A percentile compares a stretch with the other conserved stretches of the same genome.
phyloP scores from a whole-genome alignment of 2,888 invertebrate genomes.

The Drosophila longiperda region DNA sequence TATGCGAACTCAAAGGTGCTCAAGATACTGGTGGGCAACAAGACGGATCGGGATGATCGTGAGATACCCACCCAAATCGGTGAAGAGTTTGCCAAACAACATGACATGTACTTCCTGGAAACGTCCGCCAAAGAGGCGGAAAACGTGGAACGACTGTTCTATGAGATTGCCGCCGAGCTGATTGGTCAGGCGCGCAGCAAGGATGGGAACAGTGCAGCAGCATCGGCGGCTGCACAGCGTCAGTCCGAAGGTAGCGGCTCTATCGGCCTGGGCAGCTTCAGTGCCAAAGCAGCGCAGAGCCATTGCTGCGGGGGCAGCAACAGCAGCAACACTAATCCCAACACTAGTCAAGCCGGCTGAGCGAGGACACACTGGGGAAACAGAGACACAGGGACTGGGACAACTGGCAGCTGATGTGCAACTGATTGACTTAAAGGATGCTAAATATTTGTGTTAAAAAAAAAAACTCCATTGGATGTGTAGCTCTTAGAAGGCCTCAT shows the following conservation, averaged over 20 bases:
- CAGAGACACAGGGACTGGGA: not conserved
- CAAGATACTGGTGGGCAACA: constrained; percentile 90
- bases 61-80: constrained; percentile 96
- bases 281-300: constrained; percentile 78
- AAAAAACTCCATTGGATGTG: constrained; percentile 68
- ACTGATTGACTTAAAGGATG: constrained; percentile 74
- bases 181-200: constrained; percentile 96
- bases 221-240: constrained; percentile 68
- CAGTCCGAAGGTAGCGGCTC: constrained; percentile 67
- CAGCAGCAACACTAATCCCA: constrained; percentile 27
- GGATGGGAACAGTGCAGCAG: constrained; percentile 83
- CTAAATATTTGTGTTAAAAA: constrained; percentile 74
- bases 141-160: constrained; percentile 97
- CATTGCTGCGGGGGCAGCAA: constrained; percentile 72
- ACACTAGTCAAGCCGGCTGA: constrained; percentile 73
- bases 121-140: constrained; percentile 99
- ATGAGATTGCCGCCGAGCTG: constrained; percentile 97
- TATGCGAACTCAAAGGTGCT: constrained; percentile 96
- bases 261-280: constrained; percentile 73
- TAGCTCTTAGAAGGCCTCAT: constrained; percentile 51
- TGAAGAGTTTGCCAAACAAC: constrained; percentile 97
- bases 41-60: constrained; percentile 97
- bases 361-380: not conserved
- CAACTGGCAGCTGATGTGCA: constrained; percentile 34
- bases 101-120: constrained; percentile 99